phyloP scores from a whole-genome alignment of 92 coral and sea anemone species.

The Muricea muricata region DNA sequence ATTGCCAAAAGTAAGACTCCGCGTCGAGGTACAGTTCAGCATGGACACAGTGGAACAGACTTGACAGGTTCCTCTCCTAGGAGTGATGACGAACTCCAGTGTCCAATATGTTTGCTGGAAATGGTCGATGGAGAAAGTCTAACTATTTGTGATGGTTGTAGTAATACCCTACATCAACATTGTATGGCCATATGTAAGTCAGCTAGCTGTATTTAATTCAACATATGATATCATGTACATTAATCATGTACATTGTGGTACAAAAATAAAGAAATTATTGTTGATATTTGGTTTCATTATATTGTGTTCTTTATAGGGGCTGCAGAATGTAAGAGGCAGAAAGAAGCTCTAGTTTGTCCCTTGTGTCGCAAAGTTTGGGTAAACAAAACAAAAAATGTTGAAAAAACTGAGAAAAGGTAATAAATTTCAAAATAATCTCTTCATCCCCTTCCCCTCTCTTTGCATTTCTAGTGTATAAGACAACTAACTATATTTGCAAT shows the following conservation, averaged over 20 bases:
- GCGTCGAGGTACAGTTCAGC: conserved; percentile 61
- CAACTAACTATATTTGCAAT: too few species aligned
- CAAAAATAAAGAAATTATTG: too few species aligned
- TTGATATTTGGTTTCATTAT: not conserved
- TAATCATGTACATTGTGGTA: too few species aligned
- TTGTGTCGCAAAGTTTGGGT: conserved; percentile 83
- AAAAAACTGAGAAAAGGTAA: conserved; percentile 15
- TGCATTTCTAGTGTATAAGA: too few species aligned
- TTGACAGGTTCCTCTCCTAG: conserved; percentile 47
- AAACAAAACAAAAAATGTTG: conserved; percentile 42
- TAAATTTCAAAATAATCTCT: too few species aligned
- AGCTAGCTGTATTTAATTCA: not conserved
- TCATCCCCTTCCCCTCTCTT: too few species aligned
- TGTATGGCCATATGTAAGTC: conserved; percentile 98
- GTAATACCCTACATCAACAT: conserved; percentile 90
- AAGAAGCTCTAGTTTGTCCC: conserved; percentile 90
- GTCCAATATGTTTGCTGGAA: conserved; percentile 95
- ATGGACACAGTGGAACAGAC: conserved; percentile 31
- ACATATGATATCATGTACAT: too few species aligned
- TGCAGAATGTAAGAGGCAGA: conserved; percentile 81
- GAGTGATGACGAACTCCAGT: conserved; percentile 83
- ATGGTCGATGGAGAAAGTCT: conserved; percentile 99
- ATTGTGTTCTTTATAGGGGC: conserved; percentile 71
- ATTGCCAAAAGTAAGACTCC: conserved; percentile 61
- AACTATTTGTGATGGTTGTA: conserved; percentile 82